Percentiles rank a stretch among this genome's conserved stretches.
These are phyloP conservation scores for Aphelenchoides bicaudatus DNA, from an alignment of 2,888 invertebrate species.

Conservation along the genomic window DNA sequence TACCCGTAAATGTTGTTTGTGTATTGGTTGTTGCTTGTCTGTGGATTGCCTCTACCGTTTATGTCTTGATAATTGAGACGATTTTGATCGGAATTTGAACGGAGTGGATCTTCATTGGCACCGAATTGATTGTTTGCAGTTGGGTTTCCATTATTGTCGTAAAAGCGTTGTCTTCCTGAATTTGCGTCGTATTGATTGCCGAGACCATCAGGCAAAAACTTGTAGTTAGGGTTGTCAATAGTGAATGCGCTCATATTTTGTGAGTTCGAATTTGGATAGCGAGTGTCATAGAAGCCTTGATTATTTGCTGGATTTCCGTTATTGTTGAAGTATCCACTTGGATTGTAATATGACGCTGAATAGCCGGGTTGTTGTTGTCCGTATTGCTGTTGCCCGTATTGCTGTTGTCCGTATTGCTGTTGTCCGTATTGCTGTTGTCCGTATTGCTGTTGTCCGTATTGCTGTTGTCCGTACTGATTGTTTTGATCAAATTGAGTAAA, in stretches of 20 bases:
- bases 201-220: conserved; percentile 25
- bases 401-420: not conserved
- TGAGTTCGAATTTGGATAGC: not conserved
- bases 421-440: not conserved
- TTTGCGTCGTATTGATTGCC: conserved; percentile 20
- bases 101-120: conserved; percentile 21
- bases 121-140: conserved; percentile 14
- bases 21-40: conserved; percentile 13
- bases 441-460: not conserved
- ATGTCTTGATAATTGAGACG: conserved; percentile 30
- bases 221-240: conserved; percentile 27
- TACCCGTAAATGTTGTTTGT: conserved; percentile 33
- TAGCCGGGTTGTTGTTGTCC: not conserved
- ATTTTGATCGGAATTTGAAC: conserved; percentile 29
- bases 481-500: not conserved
- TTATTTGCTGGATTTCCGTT: not conserved
- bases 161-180: not conserved
- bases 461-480: not conserved
- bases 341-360: too few species aligned
- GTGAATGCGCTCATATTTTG: conserved; percentile 13
- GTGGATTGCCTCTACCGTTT: conserved; percentile 6
- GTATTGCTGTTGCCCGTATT: not conserved
- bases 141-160: conserved; percentile 3
- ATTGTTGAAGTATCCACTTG: conserved; percentile 11
- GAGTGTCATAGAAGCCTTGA: conserved; percentile 3